These are phyloP conservation scores for Agrenia bidenticulata DNA, from an alignment of 2,888 invertebrate genomes.

Conservation along the genomic window DNA sequence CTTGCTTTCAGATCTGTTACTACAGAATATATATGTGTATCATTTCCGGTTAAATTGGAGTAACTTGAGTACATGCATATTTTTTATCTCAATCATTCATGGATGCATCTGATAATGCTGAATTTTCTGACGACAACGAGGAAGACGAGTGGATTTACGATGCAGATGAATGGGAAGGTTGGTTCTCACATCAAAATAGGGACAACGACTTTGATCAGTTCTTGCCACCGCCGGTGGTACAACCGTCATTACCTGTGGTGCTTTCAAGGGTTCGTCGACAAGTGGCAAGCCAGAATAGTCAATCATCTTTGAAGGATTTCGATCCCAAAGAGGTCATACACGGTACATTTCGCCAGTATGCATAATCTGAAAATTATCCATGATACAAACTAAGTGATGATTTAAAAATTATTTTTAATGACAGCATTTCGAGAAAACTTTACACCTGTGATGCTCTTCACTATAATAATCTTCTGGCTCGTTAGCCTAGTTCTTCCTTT, in stretches of 20 bases:
- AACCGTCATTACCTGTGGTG: background rate
- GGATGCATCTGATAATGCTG: too few species aligned
- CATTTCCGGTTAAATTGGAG: too few species aligned
- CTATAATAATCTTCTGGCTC: slow-evolving; percentile 5
- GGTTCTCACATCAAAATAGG: too few species aligned
- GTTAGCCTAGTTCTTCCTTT: slow-evolving; percentile 2
- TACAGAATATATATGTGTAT: too few species aligned
- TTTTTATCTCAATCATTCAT: too few species aligned
- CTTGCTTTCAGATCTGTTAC: too few species aligned
- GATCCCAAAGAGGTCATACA: background rate
- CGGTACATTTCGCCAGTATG: background rate
- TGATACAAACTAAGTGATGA: background rate
- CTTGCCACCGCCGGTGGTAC: too few species aligned
- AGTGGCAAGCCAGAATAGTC: background rate
- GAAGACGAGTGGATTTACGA: background rate
- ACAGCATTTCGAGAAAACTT: slow-evolving; percentile 4
- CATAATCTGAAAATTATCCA: too few species aligned
- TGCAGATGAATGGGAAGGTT: background rate
- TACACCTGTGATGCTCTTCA: background rate
- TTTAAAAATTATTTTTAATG: background rate
- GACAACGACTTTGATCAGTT: background rate
- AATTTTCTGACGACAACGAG: too few species aligned
- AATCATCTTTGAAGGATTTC: background rate
- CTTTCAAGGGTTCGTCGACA: background rate
- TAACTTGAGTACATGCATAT: too few species aligned